Conservation (phyloP, 2,113 vertebrate genomes). For the Danionella cerebrum region DNA sequence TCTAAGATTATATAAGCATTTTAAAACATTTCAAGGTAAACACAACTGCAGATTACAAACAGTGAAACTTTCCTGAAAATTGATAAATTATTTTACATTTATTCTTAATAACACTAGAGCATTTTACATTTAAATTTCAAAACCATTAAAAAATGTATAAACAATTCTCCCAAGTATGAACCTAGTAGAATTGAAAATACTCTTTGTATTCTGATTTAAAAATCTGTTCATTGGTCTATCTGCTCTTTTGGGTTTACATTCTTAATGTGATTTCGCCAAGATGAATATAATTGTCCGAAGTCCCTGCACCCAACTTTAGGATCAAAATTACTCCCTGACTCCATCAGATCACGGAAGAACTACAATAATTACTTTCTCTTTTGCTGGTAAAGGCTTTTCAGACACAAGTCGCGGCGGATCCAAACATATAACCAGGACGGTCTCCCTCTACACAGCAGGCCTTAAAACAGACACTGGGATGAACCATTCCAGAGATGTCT, state of each 20-base stretch:
- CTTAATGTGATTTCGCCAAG: neutral
- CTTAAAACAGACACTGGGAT: neutral
- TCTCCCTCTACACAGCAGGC: neutral
- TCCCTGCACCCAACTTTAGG: conserved; percentile 4
- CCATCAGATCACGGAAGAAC: conserved; percentile 14
- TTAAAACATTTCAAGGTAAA: conserved; percentile 4
- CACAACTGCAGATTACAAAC: conserved; percentile 33
- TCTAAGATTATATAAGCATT: conserved; percentile 31
- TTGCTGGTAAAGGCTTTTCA: too few relatives aligned
- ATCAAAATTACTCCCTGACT: conserved; percentile 29
- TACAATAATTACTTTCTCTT: conserved; percentile 27
- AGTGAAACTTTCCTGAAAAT: conserved; percentile 12
- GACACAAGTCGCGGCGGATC: neutral
- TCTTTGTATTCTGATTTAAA: neutral
- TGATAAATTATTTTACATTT: neutral
- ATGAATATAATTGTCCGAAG: conserved; percentile 15
- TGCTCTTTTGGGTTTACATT: neutral
- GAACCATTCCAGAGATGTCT: neutral
- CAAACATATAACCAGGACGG: neutral
- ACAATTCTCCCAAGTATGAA: neutral
- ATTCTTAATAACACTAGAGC: neutral
- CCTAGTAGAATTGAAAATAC: neutral
- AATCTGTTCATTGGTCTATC: conserved; percentile 4
- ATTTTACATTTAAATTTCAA: neutral
- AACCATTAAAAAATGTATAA: neutral